These are phyloP conservation scores for Hypomesus transpacificus DNA, from an alignment of 2,113 vertebrate genomes.

Conservation along the genomic window DNA sequence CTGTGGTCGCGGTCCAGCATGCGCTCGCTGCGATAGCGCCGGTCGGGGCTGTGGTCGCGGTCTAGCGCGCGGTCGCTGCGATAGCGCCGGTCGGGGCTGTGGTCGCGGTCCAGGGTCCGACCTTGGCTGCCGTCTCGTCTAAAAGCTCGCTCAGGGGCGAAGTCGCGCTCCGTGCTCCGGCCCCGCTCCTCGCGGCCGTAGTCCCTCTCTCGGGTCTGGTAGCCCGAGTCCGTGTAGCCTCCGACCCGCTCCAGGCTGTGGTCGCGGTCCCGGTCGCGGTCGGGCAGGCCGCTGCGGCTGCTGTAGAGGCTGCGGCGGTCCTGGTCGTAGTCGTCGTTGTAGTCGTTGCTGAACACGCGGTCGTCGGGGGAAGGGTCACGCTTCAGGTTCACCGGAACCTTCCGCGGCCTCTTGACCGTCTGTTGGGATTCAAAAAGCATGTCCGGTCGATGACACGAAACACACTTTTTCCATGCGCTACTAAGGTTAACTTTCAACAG, in stretches of 20 bases:
- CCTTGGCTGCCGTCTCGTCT: slow-evolving; percentile 66
- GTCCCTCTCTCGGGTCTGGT: slow-evolving; percentile 46
- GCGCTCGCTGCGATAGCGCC: slow-evolving; percentile 70
- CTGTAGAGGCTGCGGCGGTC: slow-evolving; percentile 81
- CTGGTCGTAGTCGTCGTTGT: slow-evolving; percentile 74
- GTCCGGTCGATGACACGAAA: neutral
- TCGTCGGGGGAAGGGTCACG: slow-evolving; percentile 75
- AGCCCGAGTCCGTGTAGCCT: slow-evolving; percentile 67
- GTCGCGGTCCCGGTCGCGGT: slow-evolving; percentile 76
- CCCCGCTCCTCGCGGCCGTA: slow-evolving; percentile 59
- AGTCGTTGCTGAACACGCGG: slow-evolving; percentile 79
- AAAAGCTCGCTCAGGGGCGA: slow-evolving; percentile 69
- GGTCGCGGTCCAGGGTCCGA: slow-evolving; percentile 65
- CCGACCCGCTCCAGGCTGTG: slow-evolving; percentile 53
- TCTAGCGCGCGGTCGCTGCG: slow-evolving; percentile 70
- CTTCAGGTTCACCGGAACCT: slow-evolving; percentile 73
- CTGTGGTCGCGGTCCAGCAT: slow-evolving; percentile 70
- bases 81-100: slow-evolving; percentile 49
- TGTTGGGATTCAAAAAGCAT: slow-evolving; percentile 51
- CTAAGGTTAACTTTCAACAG: too few relatives aligned
- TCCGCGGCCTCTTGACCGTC: slow-evolving; percentile 87
- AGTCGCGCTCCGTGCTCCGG: slow-evolving; percentile 64
- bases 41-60: slow-evolving; percentile 66
- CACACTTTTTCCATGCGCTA: neutral
- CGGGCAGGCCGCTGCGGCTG: slow-evolving; percentile 66